Base-by-base conservation (phyloP, 2,113 vertebrate genomes). In the Ailurus styani region DNA sequence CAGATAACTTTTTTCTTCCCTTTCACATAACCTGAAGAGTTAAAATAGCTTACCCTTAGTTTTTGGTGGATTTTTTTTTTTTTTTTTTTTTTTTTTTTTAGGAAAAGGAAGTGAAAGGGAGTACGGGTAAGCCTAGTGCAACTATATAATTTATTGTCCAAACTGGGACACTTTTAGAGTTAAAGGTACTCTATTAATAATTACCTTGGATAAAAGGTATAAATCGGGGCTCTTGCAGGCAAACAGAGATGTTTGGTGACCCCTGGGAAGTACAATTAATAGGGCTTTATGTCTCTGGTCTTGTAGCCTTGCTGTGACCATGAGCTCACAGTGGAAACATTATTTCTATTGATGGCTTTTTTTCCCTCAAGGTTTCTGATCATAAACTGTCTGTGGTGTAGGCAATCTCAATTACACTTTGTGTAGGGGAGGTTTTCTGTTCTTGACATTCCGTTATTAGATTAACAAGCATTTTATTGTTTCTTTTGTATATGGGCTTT, bases 101-200 rank as follows among this genome's bases (percentile, higher is more conserved):
- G 23, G 25, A 54, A 64, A 91, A 78, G 75, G 34, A 97, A 78
- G 45, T 73, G 6, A 87, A 96, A 81, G 29, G 72, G 87, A 92
- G 40, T 60, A 52, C 27, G 75, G 86, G 82, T 91, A 93, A 97
- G 77, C 57, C 57, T 10, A 94, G 91, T 77, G 90, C 93, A 96
- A 82, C 87, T 88, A 60, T 90, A 31, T 96, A 97, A 97, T 97
- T 97, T 97, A 97, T 96, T 94, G 82, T 98, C 70, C 85, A 97
- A 97, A 97, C 93, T 96, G 90, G 96, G 94, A 96, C 90, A 97
- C 57, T 97, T 95, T 95, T 13, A 57, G 94, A 92, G 77, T 89
- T 93, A 97, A 96, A 94, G 77, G 52, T 62, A 88, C 70, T 96
- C 94, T 98, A 96, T 97, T 97, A 98, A 98, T 98, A 98, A 98